Evolutionary conservation across 2,888 invertebrate species (phyloP).

Genomic region (Agrenia bidenticulata): DNA sequence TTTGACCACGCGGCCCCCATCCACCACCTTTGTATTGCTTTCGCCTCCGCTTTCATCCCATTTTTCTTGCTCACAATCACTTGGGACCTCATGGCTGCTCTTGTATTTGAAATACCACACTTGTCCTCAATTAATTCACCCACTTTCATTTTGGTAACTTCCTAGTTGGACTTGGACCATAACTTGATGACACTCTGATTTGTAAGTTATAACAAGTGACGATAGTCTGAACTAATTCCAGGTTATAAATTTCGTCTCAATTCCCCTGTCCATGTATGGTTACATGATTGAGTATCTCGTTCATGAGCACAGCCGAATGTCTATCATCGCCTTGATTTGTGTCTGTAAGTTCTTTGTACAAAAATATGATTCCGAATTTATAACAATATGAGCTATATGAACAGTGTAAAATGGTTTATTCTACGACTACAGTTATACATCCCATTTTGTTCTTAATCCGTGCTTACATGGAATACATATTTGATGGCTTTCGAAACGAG

Average conservation of each 20-base stretch:
- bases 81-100: slow-evolving; percentile 33
- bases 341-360: slow-evolving; percentile 22
- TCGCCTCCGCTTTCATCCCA: slow-evolving; percentile 27
- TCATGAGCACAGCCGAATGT: slow-evolving; percentile 26
- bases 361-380: background rate
- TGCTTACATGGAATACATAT: slow-evolving; percentile 27
- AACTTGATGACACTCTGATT: background rate
- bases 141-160: slow-evolving; percentile 29
- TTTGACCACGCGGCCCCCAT: slow-evolving; percentile 1
- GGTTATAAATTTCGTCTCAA: slow-evolving; percentile 33
- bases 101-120: slow-evolving; percentile 32
- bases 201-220: background rate
- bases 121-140: slow-evolving; percentile 36
- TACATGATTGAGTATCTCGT: slow-evolving; percentile 42
- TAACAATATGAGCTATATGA: background rate
- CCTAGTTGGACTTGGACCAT: background rate
- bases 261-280: slow-evolving; percentile 34
- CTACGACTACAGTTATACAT: slow-evolving; percentile 26
- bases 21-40: slow-evolving; percentile 25
- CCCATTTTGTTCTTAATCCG: slow-evolving; percentile 29
- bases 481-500: slow-evolving; percentile 29
- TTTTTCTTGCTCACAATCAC: slow-evolving; percentile 17
- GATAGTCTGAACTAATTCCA: slow-evolving; percentile 1
- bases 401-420: background rate
- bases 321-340: slow-evolving; percentile 25